Base-by-base conservation (phyloP, 2,888 invertebrate genomes). In the Amblyjoppa fuscipennis region DNA sequence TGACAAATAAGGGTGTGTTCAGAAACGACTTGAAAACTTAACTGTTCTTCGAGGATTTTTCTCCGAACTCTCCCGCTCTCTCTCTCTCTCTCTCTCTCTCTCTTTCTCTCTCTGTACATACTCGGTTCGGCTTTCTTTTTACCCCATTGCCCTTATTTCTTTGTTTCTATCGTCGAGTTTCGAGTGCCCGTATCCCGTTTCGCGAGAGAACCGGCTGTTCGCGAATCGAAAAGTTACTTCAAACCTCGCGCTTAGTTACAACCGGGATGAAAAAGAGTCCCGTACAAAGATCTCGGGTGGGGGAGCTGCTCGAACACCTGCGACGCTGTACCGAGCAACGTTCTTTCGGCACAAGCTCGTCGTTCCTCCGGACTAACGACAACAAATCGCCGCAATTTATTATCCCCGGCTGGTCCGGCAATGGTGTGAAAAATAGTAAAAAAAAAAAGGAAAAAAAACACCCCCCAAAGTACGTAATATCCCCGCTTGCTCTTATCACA, bases 351-450 rank as follows among this genome's bases (percentile, higher is more conserved):
- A 79, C 69, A 78, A 85, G 70, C 85, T 81, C 75, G 61, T 66
- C 74, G 78, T 74, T 79, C 70, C 53, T 79, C 70, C 45, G 45
- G 59, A 28, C 45, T 77, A 74, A 61, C 70, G 25, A 75, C 82
- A 79, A 85, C 79, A 85, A 85, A 85, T 85, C 82, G 85, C 59
- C 70, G 71, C 79, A 85, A 85, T 85, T 85, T 85, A 80, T 82
- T 75, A 71, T 71, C 38, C 77, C 51, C 31, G 53, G 34, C 59
- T 31, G 9, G 64, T 71, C 71, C 53, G 41, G 69, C 68, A 68
- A 73, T 73, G 11, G 45, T 4, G 73, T 49, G 73, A 83, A 78
- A 68, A 78, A 68, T 31, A 11, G 25, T 6, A 64, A 53, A 41
- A 38, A 71, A 69, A 34, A 45, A 34, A 83, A 59, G 41, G 31